These are phyloP conservation scores for Hirtodrosophila confusa DNA, from an alignment of 2,888 invertebrate species.

Conservation along the genomic window DNA sequence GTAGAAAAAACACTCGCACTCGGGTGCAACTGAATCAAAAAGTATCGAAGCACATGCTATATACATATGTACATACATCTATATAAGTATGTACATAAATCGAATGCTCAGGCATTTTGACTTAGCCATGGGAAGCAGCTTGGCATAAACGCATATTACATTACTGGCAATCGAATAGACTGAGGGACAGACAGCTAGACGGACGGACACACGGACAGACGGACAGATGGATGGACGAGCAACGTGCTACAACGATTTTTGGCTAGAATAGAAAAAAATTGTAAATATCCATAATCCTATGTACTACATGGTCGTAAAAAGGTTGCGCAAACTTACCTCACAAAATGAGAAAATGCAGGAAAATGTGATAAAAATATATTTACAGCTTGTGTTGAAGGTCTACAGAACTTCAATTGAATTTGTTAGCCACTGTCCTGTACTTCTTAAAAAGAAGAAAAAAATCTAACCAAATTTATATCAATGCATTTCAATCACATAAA, in stretches of 20 bases:
- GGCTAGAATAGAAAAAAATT: conserved; percentile 43
- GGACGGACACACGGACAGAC: conserved; percentile 22
- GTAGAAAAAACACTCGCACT: conserved; percentile 39
- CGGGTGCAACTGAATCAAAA: conserved; percentile 43
- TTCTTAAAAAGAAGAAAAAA: too few relatives aligned
- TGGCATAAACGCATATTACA: conserved; percentile 59
- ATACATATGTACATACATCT: neutral
- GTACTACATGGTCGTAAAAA: conserved; percentile 2
- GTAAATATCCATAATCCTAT: neutral
- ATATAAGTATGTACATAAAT: conserved; percentile 24
- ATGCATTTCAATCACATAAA: too few relatives aligned
- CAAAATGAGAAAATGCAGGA: conserved; percentile 7
- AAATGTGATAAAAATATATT: conserved; percentile 8
- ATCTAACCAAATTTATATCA: too few relatives aligned
- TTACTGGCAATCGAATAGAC: conserved; percentile 65
- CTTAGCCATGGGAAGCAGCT: conserved; percentile 47
- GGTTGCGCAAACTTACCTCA: conserved; percentile 16
- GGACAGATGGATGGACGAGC: conserved; percentile 15
- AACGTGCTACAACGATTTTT: conserved; percentile 49
- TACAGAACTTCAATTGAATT: conserved; percentile 5
- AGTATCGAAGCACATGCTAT: conserved; percentile 58
- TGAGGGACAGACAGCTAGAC: conserved; percentile 30
- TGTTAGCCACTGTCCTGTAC: too few relatives aligned
- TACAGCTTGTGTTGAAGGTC: conserved; percentile 4
- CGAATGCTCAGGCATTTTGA: conserved; percentile 50